Base-by-base conservation (phyloP, 2,888 invertebrate genomes). In the Idaea aversata region DNA sequence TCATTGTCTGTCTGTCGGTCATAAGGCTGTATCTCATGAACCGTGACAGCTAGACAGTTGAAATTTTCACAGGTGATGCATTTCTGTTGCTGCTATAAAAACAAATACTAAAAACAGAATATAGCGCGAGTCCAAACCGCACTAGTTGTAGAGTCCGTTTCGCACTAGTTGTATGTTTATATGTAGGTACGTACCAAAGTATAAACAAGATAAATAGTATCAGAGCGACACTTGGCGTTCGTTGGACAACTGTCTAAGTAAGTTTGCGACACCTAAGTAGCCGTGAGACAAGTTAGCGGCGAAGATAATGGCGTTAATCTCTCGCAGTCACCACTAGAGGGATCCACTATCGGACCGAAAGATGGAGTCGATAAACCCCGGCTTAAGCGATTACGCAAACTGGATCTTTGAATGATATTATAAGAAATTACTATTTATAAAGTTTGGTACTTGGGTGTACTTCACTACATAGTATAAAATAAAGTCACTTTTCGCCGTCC, bases 251-350 rank as follows among this genome's bases (percentile, higher is more conserved):
- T 77, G 75, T 71, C 74, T 73, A 77, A 82, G 75, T 79, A 76
- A 83, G 79, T 84, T 80, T 72, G 77, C 74, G 78, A 72, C 77
- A 77, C 72, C 79, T 79, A 82, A 86, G 83, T 82, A 84, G 82
- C 80, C 77, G 78, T 81, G 78, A 76, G 81, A 80, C 82, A 84
- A 87, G 82, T 86, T 85, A 75, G 76, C 75, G 78, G 81, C 76
- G 70, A 72, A 83, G 87, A 88, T 88, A 88, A 88, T 85, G 74
- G 83, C 77, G 82, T 83, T 86, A 88, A 88, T 86, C 87, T 85
- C 79, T 75, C 69, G 70, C 78, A 84, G 81, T 83, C 82, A 77
- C 81, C 83, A 80, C 82, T 87, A 76, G 77, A 78, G 77, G 70
- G 73, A 68, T 70, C n/a, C 72, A 76, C 70, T 78, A 82, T 81